phyloP scores from a whole-genome alignment of 2,888 invertebrate species.

The Drosophila stalkeri region DNA sequence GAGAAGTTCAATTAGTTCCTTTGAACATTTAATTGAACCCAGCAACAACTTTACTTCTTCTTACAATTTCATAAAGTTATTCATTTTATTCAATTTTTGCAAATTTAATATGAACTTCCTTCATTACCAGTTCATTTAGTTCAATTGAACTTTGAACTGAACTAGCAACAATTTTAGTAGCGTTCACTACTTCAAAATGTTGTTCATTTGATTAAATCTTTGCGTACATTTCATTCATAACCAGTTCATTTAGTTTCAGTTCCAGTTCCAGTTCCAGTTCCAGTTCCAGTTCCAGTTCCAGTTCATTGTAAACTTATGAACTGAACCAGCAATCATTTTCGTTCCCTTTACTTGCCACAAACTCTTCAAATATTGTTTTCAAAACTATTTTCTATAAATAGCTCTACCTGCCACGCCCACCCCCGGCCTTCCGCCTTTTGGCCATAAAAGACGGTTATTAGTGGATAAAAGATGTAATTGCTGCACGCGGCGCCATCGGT shows the following conservation, averaged over 20 bases:
- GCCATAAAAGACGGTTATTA: slow-evolving; percentile 45
- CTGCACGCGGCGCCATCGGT: slow-evolving; percentile 22
- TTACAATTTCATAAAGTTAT: too few species aligned
- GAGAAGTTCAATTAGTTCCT: too few species aligned
- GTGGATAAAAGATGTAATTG: slow-evolving; percentile 56
- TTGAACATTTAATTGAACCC: too few species aligned
- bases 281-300: background rate
- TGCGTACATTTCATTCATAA: background rate
- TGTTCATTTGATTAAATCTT: background rate
- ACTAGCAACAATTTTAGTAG: background rate
- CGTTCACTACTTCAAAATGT: background rate
- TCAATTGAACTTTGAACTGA: too few species aligned
- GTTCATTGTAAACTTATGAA: background rate
- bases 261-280: background rate
- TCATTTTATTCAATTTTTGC: too few species aligned
- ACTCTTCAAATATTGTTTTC: background rate
- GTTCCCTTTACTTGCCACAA: background rate
- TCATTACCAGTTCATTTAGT: too few species aligned
- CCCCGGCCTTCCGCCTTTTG: background rate
- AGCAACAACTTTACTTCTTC: too few species aligned
- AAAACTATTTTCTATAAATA: background rate
- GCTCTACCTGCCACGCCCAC: background rate
- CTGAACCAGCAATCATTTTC: background rate
- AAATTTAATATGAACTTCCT: too few species aligned
- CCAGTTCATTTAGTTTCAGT: background rate